Conservation (phyloP, 1,140 invertebrate genomes). For the Drosophila mauritiana region DNA sequence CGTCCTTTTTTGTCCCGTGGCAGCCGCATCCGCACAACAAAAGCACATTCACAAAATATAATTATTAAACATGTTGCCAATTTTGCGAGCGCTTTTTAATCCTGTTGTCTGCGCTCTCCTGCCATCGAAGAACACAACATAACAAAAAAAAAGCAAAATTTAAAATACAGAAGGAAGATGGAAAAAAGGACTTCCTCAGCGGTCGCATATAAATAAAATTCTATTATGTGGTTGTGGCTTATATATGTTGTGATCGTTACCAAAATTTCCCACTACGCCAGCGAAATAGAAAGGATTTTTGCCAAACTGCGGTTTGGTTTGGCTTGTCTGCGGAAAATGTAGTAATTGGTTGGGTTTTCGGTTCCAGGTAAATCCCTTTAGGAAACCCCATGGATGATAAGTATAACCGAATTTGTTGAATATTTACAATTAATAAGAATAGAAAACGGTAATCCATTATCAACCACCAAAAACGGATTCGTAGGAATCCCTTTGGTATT, state of each 20-base stretch:
- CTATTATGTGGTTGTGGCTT: conserved; percentile 78
- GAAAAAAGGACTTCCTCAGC: conserved; percentile 3
- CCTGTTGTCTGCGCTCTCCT: conserved; percentile 66
- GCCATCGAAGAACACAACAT: not conserved
- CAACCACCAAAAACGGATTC: not conserved
- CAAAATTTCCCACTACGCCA: conserved; percentile 50
- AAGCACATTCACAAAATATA: conserved; percentile 81
- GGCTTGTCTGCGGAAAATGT: conserved; percentile 28
- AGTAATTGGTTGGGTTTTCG: conserved; percentile 32
- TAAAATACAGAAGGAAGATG: not conserved
- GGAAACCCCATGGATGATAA: not conserved
- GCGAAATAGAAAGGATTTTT: conserved; percentile 6
- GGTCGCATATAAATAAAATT: conserved; percentile 74
- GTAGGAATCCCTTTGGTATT: conserved; percentile 1
- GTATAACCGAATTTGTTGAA: too few species aligned
- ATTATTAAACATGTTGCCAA: conserved; percentile 83
- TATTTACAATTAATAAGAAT: too few species aligned
- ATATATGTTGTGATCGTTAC: conserved; percentile 61
- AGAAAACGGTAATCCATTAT: not conserved
- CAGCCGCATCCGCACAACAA: conserved; percentile 38
- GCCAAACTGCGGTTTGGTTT: conserved; percentile 47
- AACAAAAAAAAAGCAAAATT: not conserved
- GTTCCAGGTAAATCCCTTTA: not conserved
- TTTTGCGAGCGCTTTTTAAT: conserved; percentile 83
- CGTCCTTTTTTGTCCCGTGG: conserved; percentile 18